Conservation (phyloP, 2,888 invertebrate genomes). For the Chrysodeixis includens region DNA sequence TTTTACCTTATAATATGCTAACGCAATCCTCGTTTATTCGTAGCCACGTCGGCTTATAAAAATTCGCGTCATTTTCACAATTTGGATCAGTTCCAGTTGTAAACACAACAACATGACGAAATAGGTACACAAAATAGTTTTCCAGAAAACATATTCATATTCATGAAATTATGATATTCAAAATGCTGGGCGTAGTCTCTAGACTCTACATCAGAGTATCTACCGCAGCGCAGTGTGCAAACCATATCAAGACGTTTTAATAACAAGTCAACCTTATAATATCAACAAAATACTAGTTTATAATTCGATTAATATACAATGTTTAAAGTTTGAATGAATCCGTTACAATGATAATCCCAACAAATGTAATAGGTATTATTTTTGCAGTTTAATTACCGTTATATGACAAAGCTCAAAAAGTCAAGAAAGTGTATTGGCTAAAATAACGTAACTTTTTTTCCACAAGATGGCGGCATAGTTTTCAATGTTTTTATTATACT, state of each 20-base stretch:
- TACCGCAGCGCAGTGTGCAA: neutral
- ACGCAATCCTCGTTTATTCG: constrained; percentile 72
- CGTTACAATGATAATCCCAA: neutral
- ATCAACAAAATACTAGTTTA: neutral
- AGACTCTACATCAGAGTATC: too few species aligned
- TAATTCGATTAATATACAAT: neutral
- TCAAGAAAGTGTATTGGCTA: neutral
- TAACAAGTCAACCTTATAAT: neutral
- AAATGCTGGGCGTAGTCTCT: neutral
- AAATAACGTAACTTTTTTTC: neutral
- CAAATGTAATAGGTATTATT: neutral
- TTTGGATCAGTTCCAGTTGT: constrained; percentile 80
- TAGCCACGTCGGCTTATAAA: constrained; percentile 72
- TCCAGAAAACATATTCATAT: constrained; percentile 30
- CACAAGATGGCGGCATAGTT: neutral
- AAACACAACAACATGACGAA: constrained; percentile 57
- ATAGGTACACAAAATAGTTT: constrained; percentile 1
- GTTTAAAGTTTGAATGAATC: neutral
- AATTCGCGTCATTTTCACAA: constrained; percentile 68
- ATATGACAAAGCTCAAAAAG: neutral
- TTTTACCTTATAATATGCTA: constrained; percentile 56
- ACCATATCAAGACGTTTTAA: neutral
- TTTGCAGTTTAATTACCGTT: neutral
- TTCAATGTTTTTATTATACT: constrained; percentile 28
- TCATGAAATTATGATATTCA: constrained; percentile 19